Percentiles rank a stretch among this genome's conserved stretches.
These are phyloP conservation scores for human DNA, from an alignment of 2,113 vertebrate genomes.

Conservation along the genomic window DNA sequence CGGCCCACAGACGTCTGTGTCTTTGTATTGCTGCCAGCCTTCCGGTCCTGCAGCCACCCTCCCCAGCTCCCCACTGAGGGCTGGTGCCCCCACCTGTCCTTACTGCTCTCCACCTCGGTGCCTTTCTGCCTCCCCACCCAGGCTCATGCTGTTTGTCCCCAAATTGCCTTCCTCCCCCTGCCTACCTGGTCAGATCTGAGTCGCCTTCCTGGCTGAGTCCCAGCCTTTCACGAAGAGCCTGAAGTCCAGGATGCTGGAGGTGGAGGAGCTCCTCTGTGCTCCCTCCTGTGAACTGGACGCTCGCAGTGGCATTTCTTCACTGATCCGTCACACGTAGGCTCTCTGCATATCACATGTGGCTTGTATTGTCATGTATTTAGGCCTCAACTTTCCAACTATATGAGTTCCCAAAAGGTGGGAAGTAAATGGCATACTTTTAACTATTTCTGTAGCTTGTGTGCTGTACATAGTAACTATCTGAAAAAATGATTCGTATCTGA, in stretches of 20 bases:
- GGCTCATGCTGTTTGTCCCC: fast-evolving
- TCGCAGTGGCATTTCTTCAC: fast-evolving
- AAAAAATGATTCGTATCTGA: neutral
- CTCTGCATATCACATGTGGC: neutral
- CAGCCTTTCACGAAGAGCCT: neutral
- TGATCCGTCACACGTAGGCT: fast-evolving
- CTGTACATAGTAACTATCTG: no score
- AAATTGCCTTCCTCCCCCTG: fast-evolving
- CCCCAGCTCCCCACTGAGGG: neutral
- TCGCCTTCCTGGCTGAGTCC: fast-evolving
- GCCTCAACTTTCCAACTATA: fast-evolving
- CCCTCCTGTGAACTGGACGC: neutral
- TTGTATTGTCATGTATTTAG: fast-evolving
- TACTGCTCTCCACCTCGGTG: fast-evolving
- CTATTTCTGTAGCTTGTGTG: fast-evolving
- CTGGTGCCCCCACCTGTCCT: neutral
- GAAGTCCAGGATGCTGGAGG: neutral
- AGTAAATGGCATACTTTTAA: fast-evolving
- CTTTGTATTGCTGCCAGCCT: neutral
- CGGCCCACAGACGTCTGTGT: fast-evolving
- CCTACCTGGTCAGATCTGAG: fast-evolving
- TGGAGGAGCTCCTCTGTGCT: fast-evolving
- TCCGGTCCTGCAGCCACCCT: neutral
- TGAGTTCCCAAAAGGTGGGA: neutral
- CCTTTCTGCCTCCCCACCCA: neutral